Base-by-base conservation (phyloP, 2,113 vertebrate species). In the Myrmecophaga tridactyla region DNA sequence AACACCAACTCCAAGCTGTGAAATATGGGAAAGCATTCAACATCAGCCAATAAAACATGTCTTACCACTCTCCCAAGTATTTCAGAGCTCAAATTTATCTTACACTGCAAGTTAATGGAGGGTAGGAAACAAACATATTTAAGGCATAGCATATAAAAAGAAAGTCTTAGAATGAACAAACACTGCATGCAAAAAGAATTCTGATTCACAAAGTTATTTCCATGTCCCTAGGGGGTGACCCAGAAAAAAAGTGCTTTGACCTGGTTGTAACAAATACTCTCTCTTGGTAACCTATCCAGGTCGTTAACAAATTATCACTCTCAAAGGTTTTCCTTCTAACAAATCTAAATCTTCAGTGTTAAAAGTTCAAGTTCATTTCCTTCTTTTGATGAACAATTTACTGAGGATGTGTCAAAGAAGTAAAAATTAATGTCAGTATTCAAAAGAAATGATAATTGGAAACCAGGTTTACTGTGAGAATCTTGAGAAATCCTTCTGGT, bases 251-350 rank as follows among this genome's bases (percentile, higher is more conserved):
- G 78, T 83, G 82, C 83, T 97, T 58, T 96, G 95, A 95, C 94
- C 92, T 95, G 90, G 25, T 95, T 95, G 69, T 90, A 95, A 94
- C 85, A 92, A 86, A 76, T 85, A 95, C 88, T 90, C 90, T 86
- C 63, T 87, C 58, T 83, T 13, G 17, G 86, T 89, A 94, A 93
- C 76, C 67, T 94, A 91, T 82, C 73, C 62, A 70, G 62, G 60
- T 94, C 80, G 85, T 93, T 94, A 94, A 90, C 93, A 97, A 95
- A 94, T 89, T 90, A 95, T 90, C 78, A 82, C n/a, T 87, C 89
- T 89, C 82, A 97, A 81, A 92, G 72, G 48, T 90, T 92, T 92
- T 51, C 77, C 77, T 92, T 92, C 70, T 83, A 86, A 63, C 91
- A 90, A 95, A 90, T 83, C 67, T 85, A 94, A 94, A 95, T 92